Evolutionary conservation across 1,140 invertebrate species (phyloP).

Genomic region (Brachionus plicatilis): DNA sequence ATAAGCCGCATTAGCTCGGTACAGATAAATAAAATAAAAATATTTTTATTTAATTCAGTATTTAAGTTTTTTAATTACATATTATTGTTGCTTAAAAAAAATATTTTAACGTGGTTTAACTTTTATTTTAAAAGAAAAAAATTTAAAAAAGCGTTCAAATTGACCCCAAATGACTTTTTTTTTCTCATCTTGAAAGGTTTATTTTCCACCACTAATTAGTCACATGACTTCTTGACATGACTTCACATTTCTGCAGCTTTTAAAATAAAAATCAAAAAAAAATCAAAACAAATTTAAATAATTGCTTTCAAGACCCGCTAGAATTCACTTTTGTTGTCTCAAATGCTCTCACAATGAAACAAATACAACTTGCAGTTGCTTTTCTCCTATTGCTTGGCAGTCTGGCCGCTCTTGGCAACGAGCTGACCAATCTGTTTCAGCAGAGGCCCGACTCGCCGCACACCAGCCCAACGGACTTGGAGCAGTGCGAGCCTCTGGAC

Average conservation of each 20-base stretch:
- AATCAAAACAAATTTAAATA: too few relatives aligned
- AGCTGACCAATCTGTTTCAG: neutral
- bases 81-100: too few relatives aligned
- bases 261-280: neutral
- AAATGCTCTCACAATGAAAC: neutral
- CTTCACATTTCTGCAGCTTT: conserved; percentile 11
- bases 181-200: neutral
- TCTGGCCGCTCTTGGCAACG: neutral
- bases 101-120: neutral
- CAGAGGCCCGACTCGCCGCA: neutral
- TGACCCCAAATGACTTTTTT: neutral
- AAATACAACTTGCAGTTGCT: neutral
- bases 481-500: conserved; percentile 2
- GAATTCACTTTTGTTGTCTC: neutral
- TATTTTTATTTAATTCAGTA: too few relatives aligned
- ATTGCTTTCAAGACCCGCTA: neutral
- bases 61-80: too few relatives aligned
- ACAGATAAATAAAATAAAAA: too few relatives aligned
- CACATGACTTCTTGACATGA: conserved; percentile 35
- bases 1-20: too few relatives aligned
- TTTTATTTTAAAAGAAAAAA: neutral
- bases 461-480: neutral
- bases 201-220: neutral
- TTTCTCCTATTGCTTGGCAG: neutral
- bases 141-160: neutral